A percentile compares a stretch with the other conserved stretches of the same genome.
Conservation (phyloP, 2,888 invertebrate species). For the Erynnis tages region DNA sequence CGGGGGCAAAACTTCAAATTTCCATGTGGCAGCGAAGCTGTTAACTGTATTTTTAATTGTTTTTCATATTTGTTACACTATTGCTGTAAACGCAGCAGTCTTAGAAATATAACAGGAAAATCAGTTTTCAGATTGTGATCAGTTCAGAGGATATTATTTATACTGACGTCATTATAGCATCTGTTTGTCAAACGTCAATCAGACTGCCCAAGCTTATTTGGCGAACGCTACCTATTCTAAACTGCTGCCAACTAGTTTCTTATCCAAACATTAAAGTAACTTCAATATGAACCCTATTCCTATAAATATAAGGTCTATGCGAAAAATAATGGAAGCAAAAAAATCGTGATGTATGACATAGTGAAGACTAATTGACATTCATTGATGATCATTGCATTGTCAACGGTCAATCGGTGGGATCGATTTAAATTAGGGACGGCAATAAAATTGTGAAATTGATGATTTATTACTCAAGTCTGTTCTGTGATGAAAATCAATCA, state of each 20-base stretch:
- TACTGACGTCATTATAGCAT: too few species aligned
- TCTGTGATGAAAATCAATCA: not conserved
- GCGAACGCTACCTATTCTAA: slow-evolving; percentile 6
- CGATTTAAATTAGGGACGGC: slow-evolving; percentile 10
- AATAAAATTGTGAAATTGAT: slow-evolving; percentile 20
- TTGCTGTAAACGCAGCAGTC: too few species aligned
- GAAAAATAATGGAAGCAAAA: not conserved
- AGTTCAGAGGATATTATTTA: too few species aligned
- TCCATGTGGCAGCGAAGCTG: too few species aligned
- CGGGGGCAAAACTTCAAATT: too few species aligned
- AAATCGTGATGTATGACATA: slow-evolving; percentile 11
- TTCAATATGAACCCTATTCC: not conserved
- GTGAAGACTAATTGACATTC: slow-evolving; percentile 30
- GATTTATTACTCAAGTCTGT: not conserved
- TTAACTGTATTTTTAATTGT: too few species aligned
- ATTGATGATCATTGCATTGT: slow-evolving; percentile 29
- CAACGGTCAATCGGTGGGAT: slow-evolving; percentile 23
- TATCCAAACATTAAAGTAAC: not conserved
- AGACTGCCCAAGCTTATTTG: too few species aligned
- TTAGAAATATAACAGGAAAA: too few species aligned
- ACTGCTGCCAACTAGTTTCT: slow-evolving; percentile 3
- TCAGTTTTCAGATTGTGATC: too few species aligned
- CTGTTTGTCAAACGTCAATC: too few species aligned
- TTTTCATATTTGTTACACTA: too few species aligned
- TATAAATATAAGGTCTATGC: not conserved